Evolutionary conservation across 2,113 vertebrate genomes (phyloP), one percentile per base, ranked within the genome.

Genomic region (Papio anubis): DNA sequence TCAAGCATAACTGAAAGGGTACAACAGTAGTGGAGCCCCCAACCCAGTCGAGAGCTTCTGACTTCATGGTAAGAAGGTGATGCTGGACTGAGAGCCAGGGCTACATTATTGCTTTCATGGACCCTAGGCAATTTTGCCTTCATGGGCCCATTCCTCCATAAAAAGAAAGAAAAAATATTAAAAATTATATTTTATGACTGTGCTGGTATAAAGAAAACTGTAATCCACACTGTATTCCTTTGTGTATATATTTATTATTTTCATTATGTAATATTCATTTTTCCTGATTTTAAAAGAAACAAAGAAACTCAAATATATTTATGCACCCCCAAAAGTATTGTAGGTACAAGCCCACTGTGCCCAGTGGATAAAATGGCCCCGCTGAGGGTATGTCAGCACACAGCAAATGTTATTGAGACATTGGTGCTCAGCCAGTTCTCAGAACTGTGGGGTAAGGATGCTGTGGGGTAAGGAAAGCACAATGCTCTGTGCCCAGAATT

Each of bases 361-460:
- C 64, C 73, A 5, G 6, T 0, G 27, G 27, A 6, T 18, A 13
- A 5, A 48, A 45, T 5, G 59, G 10, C 73, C 18, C 48, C 27
- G 43, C 25, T 5, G 57, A 68, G 50, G 55, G 35, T 6, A 3
- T 32, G 9, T 32, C 57, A 7, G 45, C 16, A 8, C 12, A 27
- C 8, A 27, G 55, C 17, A 55, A 72, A 7, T 5, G 17, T 40
- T 9, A 1, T 4, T 2, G 40, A 45, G 78, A 30, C 20, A 0
- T 2, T 1, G 59, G 50, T 72, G 8, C 61, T 68, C 35, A 52
- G 27, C 6, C 50, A 35, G 2, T 25, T 7, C 35, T 48, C 66
- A 2, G 81, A 68, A 16, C n/a, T 35, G 9, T 1, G 1, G 45
- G 20, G 43, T 18, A 21, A 45, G 16, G 66, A 68, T n/a, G 14